Conservation (phyloP, 2,113 vertebrate species). For the Otus sunia region DNA sequence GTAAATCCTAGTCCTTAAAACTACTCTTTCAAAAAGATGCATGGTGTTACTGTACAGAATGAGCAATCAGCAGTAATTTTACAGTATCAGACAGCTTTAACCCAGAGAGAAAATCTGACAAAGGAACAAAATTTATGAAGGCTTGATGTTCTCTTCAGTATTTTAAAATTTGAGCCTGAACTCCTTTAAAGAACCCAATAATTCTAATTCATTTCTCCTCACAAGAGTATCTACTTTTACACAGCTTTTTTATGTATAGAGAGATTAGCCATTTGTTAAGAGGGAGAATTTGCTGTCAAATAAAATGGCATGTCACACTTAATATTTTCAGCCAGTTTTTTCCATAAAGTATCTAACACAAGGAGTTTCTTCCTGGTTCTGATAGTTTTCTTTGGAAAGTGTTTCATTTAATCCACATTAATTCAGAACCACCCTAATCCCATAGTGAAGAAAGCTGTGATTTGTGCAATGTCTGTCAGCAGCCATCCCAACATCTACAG, state of each 20-base stretch:
- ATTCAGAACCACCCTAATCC: neutral
- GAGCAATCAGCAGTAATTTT: neutral
- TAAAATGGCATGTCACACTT: neutral
- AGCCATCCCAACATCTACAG: neutral
- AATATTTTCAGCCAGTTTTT: neutral
- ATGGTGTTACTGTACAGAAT: neutral
- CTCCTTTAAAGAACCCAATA: neutral
- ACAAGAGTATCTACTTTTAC: neutral
- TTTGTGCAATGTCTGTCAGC: neutral
- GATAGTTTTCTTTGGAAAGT: neutral
- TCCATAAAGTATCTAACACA: neutral
- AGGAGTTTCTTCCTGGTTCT: neutral
- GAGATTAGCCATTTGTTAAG: neutral
- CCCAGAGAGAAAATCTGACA: neutral
- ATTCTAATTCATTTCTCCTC: neutral
- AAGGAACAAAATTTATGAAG: neutral
- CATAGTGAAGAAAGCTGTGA: fast-evolving
- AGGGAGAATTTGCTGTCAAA: neutral
- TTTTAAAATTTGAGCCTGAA: neutral
- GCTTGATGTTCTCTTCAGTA: neutral
- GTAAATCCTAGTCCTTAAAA: neutral
- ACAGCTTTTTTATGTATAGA: neutral
- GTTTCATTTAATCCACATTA: neutral
- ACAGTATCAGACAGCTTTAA: neutral
- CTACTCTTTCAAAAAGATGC: neutral